Evolutionary conservation across 1,140 invertebrate species (phyloP).

Genomic region (Mya arenaria): DNA sequence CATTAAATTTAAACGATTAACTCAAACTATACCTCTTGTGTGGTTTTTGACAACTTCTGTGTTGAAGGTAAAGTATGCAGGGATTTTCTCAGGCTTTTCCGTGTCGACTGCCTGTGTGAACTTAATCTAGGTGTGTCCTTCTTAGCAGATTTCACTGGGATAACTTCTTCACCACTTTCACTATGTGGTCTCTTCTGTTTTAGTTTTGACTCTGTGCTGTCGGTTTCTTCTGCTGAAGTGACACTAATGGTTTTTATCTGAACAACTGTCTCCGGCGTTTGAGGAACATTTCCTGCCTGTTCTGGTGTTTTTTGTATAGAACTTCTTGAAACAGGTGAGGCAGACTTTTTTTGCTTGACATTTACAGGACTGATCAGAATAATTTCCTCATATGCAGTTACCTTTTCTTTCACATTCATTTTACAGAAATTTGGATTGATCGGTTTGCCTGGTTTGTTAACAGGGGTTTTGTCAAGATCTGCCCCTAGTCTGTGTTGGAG

Average conservation of each 20-base stretch:
- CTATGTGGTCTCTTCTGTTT: no score
- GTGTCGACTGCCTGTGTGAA: not conserved
- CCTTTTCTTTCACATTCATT: slow-evolving; percentile 51
- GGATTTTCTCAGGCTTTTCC: not conserved
- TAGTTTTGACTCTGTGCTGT: no score
- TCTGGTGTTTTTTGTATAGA: not conserved
- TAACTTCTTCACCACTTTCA: not conserved
- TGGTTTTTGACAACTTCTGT: not conserved
- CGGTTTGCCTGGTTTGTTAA: not conserved
- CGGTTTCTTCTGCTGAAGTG: no score
- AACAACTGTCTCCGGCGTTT: slow-evolving; percentile 21
- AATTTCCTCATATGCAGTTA: slow-evolving; percentile 42
- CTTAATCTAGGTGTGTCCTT: not conserved
- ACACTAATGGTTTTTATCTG: no score
- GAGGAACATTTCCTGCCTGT: not conserved
- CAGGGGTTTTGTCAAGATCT: not conserved
- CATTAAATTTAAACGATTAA: no score
- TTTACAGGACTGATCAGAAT: not conserved
- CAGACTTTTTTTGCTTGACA: not conserved
- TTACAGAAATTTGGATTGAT: slow-evolving; percentile 8
- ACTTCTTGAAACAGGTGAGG: not conserved
- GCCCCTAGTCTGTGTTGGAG: not conserved
- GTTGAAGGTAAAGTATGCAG: not conserved
- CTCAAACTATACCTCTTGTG: no score
- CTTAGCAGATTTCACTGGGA: not conserved